These are phyloP conservation scores for Drosophila sulfurigaster DNA, from an alignment of 1,140 invertebrate species.

Conservation along the genomic window DNA sequence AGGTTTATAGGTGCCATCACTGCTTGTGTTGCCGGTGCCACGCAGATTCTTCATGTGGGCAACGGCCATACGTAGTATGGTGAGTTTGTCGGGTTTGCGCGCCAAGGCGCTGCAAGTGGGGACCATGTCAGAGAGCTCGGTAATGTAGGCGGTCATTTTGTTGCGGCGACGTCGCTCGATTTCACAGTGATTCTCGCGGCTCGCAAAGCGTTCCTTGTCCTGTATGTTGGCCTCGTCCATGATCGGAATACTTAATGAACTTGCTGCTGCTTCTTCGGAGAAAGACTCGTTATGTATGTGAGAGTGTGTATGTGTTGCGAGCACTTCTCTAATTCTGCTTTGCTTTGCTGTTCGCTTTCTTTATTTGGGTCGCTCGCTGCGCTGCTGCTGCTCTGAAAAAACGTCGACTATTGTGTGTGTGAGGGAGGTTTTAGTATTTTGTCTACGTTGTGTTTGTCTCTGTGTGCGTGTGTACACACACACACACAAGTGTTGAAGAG, in stretches of 20 bases:
- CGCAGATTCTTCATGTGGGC: constrained; percentile 98
- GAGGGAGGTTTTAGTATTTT: constrained; percentile 70
- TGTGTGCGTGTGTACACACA: constrained; percentile 27
- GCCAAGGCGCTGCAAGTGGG: constrained; percentile 98
- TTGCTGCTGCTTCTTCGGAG: constrained; percentile 31
- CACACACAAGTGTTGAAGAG: constrained; percentile 24
- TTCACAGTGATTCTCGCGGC: constrained; percentile 99
- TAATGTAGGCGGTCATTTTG: constrained; percentile 99
- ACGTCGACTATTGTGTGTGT: constrained; percentile 37
- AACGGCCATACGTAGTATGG: constrained; percentile 99
- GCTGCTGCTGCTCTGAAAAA: constrained; percentile 59
- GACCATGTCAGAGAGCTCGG: constrained; percentile 99
- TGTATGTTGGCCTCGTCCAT: constrained; percentile 97
- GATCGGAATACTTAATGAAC: constrained; percentile 77
- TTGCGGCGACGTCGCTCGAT: constrained; percentile 98
- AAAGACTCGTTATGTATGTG: constrained; percentile 15
- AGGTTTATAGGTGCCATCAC: constrained; percentile 98
- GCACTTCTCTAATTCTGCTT: constrained; percentile 48
- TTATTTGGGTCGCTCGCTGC: constrained; percentile 74
- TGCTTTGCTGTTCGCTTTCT: constrained; percentile 48
- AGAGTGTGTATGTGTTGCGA: constrained; percentile 26
- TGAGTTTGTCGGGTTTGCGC: constrained; percentile 99
- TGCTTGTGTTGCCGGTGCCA: constrained; percentile 96
- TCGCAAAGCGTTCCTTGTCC: constrained; percentile 97
- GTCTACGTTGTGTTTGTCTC: constrained; percentile 66